Evolutionary conservation across 2,888 invertebrate species (phyloP), one percentile per base, ranked within the genome.

Genomic region (Philhelius pedissequus): DNA sequence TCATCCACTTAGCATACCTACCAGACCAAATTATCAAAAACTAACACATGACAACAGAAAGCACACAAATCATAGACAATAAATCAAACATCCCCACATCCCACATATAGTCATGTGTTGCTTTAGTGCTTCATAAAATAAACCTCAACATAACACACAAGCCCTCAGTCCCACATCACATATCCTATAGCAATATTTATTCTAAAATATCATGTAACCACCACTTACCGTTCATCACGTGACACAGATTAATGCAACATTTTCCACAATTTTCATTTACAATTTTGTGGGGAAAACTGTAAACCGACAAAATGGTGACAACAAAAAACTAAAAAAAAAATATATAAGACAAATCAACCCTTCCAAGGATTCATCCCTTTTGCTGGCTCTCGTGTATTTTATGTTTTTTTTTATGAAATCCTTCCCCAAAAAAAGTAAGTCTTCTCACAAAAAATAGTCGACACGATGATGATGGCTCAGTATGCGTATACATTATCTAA

Each of bases 191-290:
- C 20, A 27, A 7, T 35, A 68, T 69, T 70, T 43, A 68, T 60
- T 60, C 64, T 25, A 9, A 75, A 40, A 80, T 80, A 84, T 84
- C 80, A 66, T 80, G 80, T 76, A 84, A 84, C 84, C 80, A 60
- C 80, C 80, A 76, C 84, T 80, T 80, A 80, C 66, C 60, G 80
- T 48, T 71, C 48, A 84, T 76, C 80, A 84, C 84, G 84, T 80
- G 75, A 84, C 80, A 80, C 80, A 80, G 80, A 84, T 84, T 84
- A 84, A 84, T 84, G 75, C 84, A 76, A 48, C 54, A 8, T 75
- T 76, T 84, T 75, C 75, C 75, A 62, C 77, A 77, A 77, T 73
- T 78, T 78, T 40, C 68, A 38, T 48, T 48, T 13, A 35, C 13
- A 81, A 76, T 43, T 66, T 20, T 71, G 27, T 27, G 25, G 66